These are phyloP conservation scores for Ceuthmochares aereus DNA, from an alignment of 2,113 vertebrate genomes.

Conservation along the genomic window DNA sequence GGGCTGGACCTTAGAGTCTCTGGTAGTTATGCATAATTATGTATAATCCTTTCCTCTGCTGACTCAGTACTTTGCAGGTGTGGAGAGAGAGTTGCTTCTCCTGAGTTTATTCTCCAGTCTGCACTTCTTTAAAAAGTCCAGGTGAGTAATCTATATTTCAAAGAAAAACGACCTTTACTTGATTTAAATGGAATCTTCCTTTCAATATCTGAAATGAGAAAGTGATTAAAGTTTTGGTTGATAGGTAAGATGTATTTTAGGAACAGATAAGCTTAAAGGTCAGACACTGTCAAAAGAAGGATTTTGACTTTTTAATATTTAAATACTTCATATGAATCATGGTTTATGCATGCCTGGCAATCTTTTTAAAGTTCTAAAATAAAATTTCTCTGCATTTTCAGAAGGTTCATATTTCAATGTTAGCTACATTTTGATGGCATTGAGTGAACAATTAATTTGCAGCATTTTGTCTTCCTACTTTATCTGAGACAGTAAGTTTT, in stretches of 20 bases:
- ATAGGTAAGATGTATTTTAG: conserved; percentile 79
- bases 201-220: conserved; percentile 81
- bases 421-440: background rate
- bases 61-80: conserved; percentile 65
- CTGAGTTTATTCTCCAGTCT: conserved; percentile 53
- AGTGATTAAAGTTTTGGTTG: conserved; percentile 80
- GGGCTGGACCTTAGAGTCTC: conserved; percentile 34
- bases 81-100: background rate
- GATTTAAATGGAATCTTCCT: conserved; percentile 80
- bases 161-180: conserved; percentile 82
- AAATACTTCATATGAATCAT: conserved; percentile 68
- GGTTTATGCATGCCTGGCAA: conserved; percentile 61
- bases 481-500: background rate
- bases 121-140: conserved; percentile 56
- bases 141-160: conserved; percentile 78
- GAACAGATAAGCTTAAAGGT: conserved; percentile 81
- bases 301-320: conserved; percentile 78
- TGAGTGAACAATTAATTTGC: background rate
- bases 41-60: conserved; percentile 71
- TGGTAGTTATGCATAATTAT: conserved; percentile 48
- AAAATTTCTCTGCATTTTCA: conserved; percentile 53
- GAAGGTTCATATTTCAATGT: conserved; percentile 44
- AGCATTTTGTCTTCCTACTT: background rate
- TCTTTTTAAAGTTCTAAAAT: conserved; percentile 64
- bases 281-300: conserved; percentile 77